Evolutionary conservation across 2,888 invertebrate species (phyloP), one percentile per base, ranked within the genome.

Genomic region (Sturmia bella): DNA sequence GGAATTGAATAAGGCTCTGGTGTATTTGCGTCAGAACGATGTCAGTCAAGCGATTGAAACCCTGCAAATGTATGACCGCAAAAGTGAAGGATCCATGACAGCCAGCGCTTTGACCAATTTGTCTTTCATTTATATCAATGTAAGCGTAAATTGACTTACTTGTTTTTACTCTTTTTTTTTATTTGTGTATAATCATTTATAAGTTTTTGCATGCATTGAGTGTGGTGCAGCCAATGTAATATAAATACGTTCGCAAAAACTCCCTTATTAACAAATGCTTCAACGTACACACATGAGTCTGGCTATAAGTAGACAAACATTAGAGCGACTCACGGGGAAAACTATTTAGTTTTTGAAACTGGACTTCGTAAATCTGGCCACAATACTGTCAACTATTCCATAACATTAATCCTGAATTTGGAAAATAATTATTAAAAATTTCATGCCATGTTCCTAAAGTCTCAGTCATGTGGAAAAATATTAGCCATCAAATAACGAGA

Each of bases 1-100:
- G 84, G 98, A 98, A 91, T 95, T 98, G 84, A 97, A 96, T 90
- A 97, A 97, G 90, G 97, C 97, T 0, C 94, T 97, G 83, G 96
- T 96, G 89, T 96, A 94, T 89, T 91, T 97, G 63, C 95, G 96
- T 80, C 95, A 96, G 89, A 94, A 95, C 83, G 95, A 97, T 88
- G 93, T 97, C 68, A 92, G 92, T 63, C 92, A 95, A 90, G 97
- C 97, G 0, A 94, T 96, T 66, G 96, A 96, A 84, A 96, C 96
- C 0, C 91, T 98, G 68, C 96, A 96, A 89, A 94, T 95, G 81
- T 97, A 97, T 88, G 96, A 97, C 89, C 96, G 96, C 88, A 95
- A 96, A 85, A 96, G 96, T 69, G 94, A 94, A 17, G 88, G 87
- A 68, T 95, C 96, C 89, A 95, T 96, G 74, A 95, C 96, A 2